Base-by-base conservation (phyloP, 2,797 vertebrate species). In the Cetoscarus ocellatus region DNA sequence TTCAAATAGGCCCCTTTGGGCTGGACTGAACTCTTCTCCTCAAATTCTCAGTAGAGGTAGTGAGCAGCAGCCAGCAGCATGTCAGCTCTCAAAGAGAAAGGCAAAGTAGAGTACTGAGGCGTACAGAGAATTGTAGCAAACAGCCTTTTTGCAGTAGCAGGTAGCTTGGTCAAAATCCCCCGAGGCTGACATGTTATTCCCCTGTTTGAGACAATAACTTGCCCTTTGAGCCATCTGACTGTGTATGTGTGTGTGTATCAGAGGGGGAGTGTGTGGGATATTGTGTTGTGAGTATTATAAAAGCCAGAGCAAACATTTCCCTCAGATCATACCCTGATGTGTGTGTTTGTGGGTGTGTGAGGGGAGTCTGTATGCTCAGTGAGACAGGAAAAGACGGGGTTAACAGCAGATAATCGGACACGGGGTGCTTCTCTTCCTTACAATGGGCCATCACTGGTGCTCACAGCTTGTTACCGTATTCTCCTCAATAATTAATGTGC, bases 401-500 rank as follows among this genome's bases (percentile, higher is more conserved):
- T 92, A 91, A 91, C 88, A 86, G 86, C 67, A 90, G 86, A 90
- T 92, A 93, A 94, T 90, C 82, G 80, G 86, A 93, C 91, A 88
- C 86, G 81, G 79, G 83, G 72, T 80, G 84, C 85, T 80, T 80
- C 85, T 86, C 78, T 76, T 92, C 79, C 78, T 90, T 88, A 93
- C 89, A 91, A 91, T 79, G 79, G 88, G 86, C 86, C 73, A 75
- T 90, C 62, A 53, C 84, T 40, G 75, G 79, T 10, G 48, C 87
- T 87, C 88, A 80, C 90, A 92, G 93, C 91, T 93, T 94, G 91
- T 91, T 93, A 91, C 89, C 86, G 90, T 90, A 86, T 80, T 88
- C 84, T 79, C 60, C 85, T 95, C 85, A 94, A 94, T 94, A 92
- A 94, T 95, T 92, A 90, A 94, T 92, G 91, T 62, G 79, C 84